Percentiles rank a stretch among this genome's conserved stretches.
Conservation (phyloP, 2,113 vertebrate species). For the Heterochromis multidens region DNA sequence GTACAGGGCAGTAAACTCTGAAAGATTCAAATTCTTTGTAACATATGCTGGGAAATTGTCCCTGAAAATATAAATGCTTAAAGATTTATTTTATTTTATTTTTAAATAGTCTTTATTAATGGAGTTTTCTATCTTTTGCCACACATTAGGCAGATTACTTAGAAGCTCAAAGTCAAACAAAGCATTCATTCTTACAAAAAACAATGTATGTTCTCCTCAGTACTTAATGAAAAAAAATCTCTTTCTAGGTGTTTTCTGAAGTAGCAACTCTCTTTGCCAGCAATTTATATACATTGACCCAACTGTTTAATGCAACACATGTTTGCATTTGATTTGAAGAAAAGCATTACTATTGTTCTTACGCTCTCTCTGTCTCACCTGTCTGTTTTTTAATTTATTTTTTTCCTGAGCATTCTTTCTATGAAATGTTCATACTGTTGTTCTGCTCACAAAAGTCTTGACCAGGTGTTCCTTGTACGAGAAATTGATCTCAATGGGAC, state of each 20-base stretch:
- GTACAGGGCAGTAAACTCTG: neutral
- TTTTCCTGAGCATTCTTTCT: neutral
- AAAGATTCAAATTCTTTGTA: conserved; percentile 11
- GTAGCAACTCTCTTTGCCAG: neutral
- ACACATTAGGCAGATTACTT: too few species aligned
- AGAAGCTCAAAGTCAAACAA: neutral
- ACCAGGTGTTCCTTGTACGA: conserved; percentile 37
- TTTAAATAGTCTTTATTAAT: neutral
- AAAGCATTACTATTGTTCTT: neutral
- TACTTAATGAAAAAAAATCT: neutral
- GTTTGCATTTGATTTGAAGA: conserved; percentile 20
- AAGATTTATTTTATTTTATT: neutral
- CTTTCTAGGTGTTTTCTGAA: neutral
- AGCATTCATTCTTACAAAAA: neutral
- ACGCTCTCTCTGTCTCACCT: neutral
- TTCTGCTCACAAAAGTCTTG: conserved; percentile 17
- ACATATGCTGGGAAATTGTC: neutral
- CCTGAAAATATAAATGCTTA: neutral
- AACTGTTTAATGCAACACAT: neutral
- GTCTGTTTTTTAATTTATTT: neutral
- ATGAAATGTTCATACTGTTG: conserved; percentile 31
- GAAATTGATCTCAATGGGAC: conserved; percentile 55
- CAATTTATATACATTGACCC: neutral
- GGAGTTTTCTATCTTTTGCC: neutral
- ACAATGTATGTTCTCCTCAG: neutral